phyloP scores from a whole-genome alignment of 64 coral and sea anemone species.

The Montipora foliosa region DNA sequence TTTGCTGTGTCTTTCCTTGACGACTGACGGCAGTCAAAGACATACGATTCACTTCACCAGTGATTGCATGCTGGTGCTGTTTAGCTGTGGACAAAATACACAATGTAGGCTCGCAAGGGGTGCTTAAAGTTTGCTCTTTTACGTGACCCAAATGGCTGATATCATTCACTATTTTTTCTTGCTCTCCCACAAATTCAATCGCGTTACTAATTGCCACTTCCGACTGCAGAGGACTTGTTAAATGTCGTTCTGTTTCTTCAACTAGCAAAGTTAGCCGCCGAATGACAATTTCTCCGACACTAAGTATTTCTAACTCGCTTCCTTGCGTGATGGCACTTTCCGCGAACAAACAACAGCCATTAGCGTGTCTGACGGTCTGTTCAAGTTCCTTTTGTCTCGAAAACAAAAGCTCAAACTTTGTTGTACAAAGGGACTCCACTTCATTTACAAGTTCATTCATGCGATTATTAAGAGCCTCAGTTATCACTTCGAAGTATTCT shows the following conservation, averaged over 20 bases:
- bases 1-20: slow-evolving; percentile 55
- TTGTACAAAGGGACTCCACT: slow-evolving; percentile 34
- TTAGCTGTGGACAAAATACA: slow-evolving; percentile 33
- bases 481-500: slow-evolving; percentile 71
- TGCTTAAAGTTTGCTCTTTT: slow-evolving; percentile 47
- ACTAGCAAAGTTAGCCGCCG: slow-evolving; percentile 26
- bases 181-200: slow-evolving; percentile 21
- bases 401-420: slow-evolving; percentile 57
- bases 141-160: slow-evolving; percentile 23
- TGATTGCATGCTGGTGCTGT: slow-evolving; percentile 42
- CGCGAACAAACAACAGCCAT: slow-evolving; percentile 54
- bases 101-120: slow-evolving; percentile 53
- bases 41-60: slow-evolving; percentile 63
- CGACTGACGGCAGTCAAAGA: slow-evolving; percentile 69
- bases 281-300: slow-evolving; percentile 47
- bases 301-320: slow-evolving; percentile 59
- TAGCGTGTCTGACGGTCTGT: slow-evolving; percentile 31
- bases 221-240: not conserved
- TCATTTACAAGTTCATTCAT: slow-evolving; percentile 72
- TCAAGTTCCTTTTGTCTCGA: slow-evolving; percentile 45
- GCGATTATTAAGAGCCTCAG: slow-evolving; percentile 56
- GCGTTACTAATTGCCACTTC: not conserved
- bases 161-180: slow-evolving; percentile 44
- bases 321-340: slow-evolving; percentile 53
- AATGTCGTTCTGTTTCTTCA: slow-evolving; percentile 26